Evolutionary conservation across 1,140 invertebrate species (phyloP).

Genomic region (Gyrodactylus salaris): DNA sequence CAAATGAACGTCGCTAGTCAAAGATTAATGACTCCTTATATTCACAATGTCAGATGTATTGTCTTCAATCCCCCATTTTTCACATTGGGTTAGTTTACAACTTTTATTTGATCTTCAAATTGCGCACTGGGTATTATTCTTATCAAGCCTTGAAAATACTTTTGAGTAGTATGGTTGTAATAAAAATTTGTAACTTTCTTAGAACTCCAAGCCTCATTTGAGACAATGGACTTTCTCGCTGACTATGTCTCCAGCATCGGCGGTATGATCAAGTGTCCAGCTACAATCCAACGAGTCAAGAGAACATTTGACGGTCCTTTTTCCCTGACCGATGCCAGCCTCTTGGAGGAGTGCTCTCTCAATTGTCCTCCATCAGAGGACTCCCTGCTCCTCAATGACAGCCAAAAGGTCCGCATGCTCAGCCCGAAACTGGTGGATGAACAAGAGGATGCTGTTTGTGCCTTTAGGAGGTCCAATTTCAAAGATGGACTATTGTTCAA

Average conservation of each 20-base stretch:
- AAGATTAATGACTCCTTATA: background rate
- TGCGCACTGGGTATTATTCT: too few species aligned
- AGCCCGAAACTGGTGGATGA: background rate
- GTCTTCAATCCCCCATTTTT: background rate
- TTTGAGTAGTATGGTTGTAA: too few species aligned
- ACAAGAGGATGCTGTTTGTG: background rate
- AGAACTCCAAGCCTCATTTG: background rate
- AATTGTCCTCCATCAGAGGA: background rate
- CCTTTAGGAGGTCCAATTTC: background rate
- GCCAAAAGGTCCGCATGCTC: background rate
- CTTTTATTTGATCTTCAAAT: background rate
- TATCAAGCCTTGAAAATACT: background rate
- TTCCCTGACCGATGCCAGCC: background rate
- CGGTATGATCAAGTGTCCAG: background rate
- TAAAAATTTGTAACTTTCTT: too few species aligned
- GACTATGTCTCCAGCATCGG: background rate
- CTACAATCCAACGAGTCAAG: background rate
- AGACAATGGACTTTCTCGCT: background rate
- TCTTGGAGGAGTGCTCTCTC: background rate
- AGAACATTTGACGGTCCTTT: background rate
- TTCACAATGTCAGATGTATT: background rate
- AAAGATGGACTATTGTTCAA: background rate
- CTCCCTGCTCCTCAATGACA: background rate
- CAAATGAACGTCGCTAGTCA: background rate
- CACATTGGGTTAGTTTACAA: background rate